Evolutionary conservation across 1,140 invertebrate genomes (phyloP).

Genomic region (Chrysomallon squamiferum): DNA sequence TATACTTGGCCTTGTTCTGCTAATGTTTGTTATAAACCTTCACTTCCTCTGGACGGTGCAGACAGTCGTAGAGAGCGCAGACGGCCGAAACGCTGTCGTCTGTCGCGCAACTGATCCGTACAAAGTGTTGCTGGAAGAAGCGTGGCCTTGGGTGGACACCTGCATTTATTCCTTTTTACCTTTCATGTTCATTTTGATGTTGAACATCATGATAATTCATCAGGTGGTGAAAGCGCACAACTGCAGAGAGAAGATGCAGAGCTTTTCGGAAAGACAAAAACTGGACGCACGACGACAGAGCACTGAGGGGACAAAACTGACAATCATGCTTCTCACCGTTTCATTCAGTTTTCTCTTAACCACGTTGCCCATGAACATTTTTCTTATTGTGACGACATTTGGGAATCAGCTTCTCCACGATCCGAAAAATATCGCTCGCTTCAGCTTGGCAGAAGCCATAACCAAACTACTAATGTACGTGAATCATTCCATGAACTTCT

Average conservation of each 20-base stretch:
- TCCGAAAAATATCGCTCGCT: constrained; percentile 22
- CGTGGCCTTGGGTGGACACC: constrained; percentile 52
- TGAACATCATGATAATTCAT: constrained; percentile 42
- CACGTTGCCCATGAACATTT: constrained; percentile 60
- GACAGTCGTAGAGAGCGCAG: constrained; percentile 15
- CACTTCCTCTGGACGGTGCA: constrained; percentile 56
- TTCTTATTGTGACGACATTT: constrained; percentile 45
- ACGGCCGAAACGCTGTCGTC: constrained; percentile 1
- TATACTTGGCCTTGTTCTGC: constrained; percentile 27
- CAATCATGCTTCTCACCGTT: constrained; percentile 57
- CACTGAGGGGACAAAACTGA: constrained; percentile 48
- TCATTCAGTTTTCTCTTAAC: constrained; percentile 59
- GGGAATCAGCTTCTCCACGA: constrained; percentile 22
- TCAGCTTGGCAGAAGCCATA: constrained; percentile 46
- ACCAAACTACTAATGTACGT: constrained; percentile 61
- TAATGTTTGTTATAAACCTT: constrained; percentile 42
- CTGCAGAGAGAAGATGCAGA: constrained; percentile 22
- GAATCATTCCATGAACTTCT: constrained; percentile 64
- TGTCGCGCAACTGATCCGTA: constrained; percentile 18
- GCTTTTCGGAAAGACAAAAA: background rate
- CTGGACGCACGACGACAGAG: constrained; percentile 1
- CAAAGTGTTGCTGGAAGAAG: constrained; percentile 18
- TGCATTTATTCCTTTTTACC: constrained; percentile 46
- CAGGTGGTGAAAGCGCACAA: constrained; percentile 32
- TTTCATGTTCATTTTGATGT: constrained; percentile 37